Percentiles rank a stretch among this genome's conserved stretches.
phyloP scores from a whole-genome alignment of 2,888 invertebrate genomes.

The Campopleginae sp. region DNA sequence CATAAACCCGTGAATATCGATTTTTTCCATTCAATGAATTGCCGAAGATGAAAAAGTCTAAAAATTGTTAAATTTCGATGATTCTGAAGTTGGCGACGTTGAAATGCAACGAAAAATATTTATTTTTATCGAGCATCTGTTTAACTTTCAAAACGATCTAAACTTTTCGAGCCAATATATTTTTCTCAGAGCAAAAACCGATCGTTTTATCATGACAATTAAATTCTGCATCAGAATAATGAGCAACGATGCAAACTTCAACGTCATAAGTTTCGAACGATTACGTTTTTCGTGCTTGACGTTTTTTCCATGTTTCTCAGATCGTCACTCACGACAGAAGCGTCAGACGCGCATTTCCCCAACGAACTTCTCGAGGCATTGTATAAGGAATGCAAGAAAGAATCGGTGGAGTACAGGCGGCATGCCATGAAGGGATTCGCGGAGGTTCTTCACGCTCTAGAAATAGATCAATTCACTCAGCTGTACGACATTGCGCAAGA shows the following conservation, averaged over 20 bases:
- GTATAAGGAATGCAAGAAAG: constrained; percentile 92
- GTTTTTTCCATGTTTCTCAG: constrained; percentile 73
- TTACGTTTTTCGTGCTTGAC: not conserved
- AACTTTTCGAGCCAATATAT: too few species aligned
- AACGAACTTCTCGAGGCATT: constrained; percentile 88
- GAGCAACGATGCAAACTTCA: too few species aligned
- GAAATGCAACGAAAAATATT: too few species aligned
- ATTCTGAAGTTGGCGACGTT: too few species aligned
- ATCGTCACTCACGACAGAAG: constrained; percentile 82
- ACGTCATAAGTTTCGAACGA: too few species aligned
- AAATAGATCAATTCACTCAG: constrained; percentile 91
- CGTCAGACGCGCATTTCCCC: constrained; percentile 68
- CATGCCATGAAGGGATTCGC: constrained; percentile 90
- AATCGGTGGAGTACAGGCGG: constrained; percentile 91
- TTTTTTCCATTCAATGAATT: not conserved
- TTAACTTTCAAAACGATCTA: too few species aligned
- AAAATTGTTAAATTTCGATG: too few species aligned
- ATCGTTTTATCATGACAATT: too few species aligned
- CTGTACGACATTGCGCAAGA: constrained; percentile 91
- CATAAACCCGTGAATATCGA: not conserved
- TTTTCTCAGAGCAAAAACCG: too few species aligned
- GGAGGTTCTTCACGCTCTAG: constrained; percentile 89
- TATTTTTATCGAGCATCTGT: too few species aligned
- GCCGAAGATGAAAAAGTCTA: too few species aligned
- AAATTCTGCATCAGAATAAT: too few species aligned